phyloP scores from a whole-genome alignment of 2,888 invertebrate species.

The Diachrysia chrysitis region DNA sequence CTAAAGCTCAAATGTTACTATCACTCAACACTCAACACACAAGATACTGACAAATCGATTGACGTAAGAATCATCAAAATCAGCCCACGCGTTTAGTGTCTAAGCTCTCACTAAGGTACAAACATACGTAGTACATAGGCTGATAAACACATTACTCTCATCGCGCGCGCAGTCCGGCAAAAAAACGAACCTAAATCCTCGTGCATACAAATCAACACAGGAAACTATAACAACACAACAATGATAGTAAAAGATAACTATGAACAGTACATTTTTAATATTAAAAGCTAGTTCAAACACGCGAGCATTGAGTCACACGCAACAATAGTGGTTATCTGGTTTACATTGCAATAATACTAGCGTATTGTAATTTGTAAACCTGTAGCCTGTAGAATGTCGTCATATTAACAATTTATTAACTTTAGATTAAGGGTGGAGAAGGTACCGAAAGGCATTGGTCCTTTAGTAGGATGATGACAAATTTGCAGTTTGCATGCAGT shows the following conservation, averaged over 20 bases:
- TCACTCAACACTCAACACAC: too few relatives aligned
- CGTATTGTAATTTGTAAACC: conserved; percentile 13
- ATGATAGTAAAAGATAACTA: neutral
- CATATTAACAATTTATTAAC: neutral
- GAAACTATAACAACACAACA: neutral
- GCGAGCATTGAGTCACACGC: conserved; percentile 26
- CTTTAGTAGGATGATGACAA: too few relatives aligned
- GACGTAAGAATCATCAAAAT: too few relatives aligned
- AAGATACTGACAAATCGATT: too few relatives aligned
- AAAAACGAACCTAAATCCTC: neutral
- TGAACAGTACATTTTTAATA: conserved; percentile 14
- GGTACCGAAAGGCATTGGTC: neutral
- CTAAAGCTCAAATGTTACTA: too few relatives aligned
- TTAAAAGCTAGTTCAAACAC: conserved; percentile 18
- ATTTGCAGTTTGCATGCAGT: too few relatives aligned
- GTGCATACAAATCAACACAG: neutral
- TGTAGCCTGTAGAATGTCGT: conserved; percentile 11
- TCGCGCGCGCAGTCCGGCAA: too few relatives aligned
- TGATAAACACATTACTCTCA: too few relatives aligned
- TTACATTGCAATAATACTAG: conserved; percentile 37
- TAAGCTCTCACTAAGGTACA: too few relatives aligned
- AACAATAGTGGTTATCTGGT: conserved; percentile 34
- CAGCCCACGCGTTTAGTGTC: too few relatives aligned
- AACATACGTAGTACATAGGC: too few relatives aligned
- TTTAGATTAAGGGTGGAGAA: neutral